Conservation (phyloP, 2,888 invertebrate genomes). For the Eutolmus rufibarbis region DNA sequence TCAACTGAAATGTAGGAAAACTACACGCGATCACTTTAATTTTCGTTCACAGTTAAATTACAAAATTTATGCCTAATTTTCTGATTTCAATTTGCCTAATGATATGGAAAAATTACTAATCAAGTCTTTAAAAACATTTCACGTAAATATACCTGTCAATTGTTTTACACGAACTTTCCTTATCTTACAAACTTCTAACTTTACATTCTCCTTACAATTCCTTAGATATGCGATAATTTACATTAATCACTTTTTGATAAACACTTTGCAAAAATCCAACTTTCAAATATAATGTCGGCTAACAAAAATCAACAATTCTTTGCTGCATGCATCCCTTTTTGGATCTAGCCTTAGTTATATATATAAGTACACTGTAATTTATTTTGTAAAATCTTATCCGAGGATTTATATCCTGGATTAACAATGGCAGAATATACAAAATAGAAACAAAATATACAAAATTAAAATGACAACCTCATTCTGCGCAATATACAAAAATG, state of each 20-base stretch:
- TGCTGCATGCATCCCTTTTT: not conserved
- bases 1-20: not conserved
- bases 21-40: not conserved
- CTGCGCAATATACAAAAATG: not conserved
- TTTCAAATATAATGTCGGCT: not conserved
- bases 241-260: not conserved
- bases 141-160: not conserved
- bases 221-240: not conserved
- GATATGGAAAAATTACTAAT: not conserved
- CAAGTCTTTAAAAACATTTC: not conserved
- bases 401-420: not conserved
- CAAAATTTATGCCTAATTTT: not conserved
- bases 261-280: not conserved
- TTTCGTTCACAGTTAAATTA: not conserved
- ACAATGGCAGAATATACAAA: slow-evolving; percentile 27
- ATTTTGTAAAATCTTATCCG: not conserved
- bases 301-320: not conserved
- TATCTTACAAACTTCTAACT: not conserved
- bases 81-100: not conserved
- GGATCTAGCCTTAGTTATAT: not conserved
- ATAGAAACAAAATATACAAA: not conserved
- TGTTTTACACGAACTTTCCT: not conserved
- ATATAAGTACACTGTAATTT: not conserved
- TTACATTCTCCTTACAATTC: not conserved
- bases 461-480: not conserved